A percentile compares a stretch with the other conserved stretches of the same genome.
Evolutionary conservation across 2,888 invertebrate genomes (phyloP).

Genomic region (Cryptocheilus praepositus): DNA sequence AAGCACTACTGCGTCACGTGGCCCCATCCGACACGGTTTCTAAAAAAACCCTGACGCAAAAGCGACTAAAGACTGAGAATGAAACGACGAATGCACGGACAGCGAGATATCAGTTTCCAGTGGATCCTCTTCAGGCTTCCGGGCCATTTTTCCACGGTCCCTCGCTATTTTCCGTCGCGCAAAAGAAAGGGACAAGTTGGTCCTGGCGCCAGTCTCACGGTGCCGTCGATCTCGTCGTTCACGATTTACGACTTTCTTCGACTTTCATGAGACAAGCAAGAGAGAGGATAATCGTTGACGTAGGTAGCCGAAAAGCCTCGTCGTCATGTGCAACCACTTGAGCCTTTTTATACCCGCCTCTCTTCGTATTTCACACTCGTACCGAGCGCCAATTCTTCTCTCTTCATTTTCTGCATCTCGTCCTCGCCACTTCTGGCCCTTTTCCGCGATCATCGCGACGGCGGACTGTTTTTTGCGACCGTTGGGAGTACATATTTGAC

Average conservation of each 20-base stretch:
- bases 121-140: not conserved
- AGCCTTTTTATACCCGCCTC: constrained; percentile 44
- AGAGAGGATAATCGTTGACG: constrained; percentile 42
- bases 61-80: not conserved
- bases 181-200: constrained; percentile 4
- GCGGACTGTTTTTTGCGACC: too few species aligned
- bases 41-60: not conserved
- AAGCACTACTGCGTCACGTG: too few species aligned
- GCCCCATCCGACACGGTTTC: too few species aligned
- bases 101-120: not conserved
- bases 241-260: constrained; percentile 52
- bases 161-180: constrained; percentile 8
- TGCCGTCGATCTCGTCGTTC: constrained; percentile 22
- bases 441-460: too few species aligned
- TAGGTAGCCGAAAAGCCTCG: constrained; percentile 45
- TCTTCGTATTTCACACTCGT: constrained; percentile 54
- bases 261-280: constrained; percentile 17
- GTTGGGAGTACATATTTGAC: too few species aligned
- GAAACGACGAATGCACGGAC: not conserved
- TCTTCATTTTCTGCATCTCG: constrained; percentile 5
- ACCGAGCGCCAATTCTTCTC: constrained; percentile 21
- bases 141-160: not conserved
- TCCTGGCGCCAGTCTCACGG: constrained; percentile 42
- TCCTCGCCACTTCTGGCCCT: not conserved
- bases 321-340: constrained; percentile 59